Evolutionary conservation across 1,140 invertebrate genomes (phyloP), one percentile per base, ranked within the genome.

Genomic region (Brachionus koreanus): DNA sequence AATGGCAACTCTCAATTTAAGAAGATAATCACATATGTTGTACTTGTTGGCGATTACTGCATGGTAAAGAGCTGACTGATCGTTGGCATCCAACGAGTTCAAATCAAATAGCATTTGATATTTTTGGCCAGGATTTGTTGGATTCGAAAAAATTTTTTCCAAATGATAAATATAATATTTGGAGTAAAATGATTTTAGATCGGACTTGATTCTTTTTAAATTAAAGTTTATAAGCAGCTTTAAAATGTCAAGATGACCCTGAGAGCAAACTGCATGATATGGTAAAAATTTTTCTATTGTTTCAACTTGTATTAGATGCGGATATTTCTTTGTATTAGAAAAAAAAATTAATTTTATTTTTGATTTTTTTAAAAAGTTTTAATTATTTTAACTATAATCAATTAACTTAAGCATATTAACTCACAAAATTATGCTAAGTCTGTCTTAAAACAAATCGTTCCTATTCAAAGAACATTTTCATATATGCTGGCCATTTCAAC

Each of bases 241-340:
- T 6, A 87, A 85, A 83, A 85, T 82, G n/a, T 85, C 85, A 13
- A 92, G 88, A 88, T 97, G 94, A 3, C 93, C 93, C 86, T 94
- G 94, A 82, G 95, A 94, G 83, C 93, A 93, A 42, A 94, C 94
- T 5, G 94, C 95, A 89, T 98, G 96, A 29, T 98, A 90, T 0
- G 96, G 95, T 61, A 97, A 88, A 93, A 95, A 95, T 85, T 92
- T 92, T 86, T 98, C 95, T 1, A 97, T 94, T 0, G 95, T 98
- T 52, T 92, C 90, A 85, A 92, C 91, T 89, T 92, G 89, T 6
- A 91, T 88, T 43, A 92, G 86, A 75, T 90, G 88, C 23, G 92
- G 92, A 86, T 91, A 92, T 86, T 89, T 90, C 91, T 92, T 57
- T 25, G 1, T 37, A 61, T 23, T 10, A 57, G 13, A 79, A 39